Evolutionary conservation across 2,113 vertebrate genomes (phyloP).

Genomic region (Vulpes ferrilata): DNA sequence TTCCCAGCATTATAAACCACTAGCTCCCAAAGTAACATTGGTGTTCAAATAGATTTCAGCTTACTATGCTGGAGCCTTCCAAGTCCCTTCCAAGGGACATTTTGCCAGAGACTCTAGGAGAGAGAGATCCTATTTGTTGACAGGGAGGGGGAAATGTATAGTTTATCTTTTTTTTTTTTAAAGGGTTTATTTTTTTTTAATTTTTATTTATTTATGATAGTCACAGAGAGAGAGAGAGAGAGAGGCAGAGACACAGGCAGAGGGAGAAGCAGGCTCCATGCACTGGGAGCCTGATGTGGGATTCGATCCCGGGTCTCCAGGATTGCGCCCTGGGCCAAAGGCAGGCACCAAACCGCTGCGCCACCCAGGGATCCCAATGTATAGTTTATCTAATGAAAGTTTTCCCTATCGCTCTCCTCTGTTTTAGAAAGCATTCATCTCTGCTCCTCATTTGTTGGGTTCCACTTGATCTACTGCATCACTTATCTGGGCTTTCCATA

Average conservation of each 20-base stretch:
- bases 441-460: neutral
- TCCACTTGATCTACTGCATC: conserved; percentile 1
- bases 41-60: conserved; percentile 61
- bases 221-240: too few species aligned
- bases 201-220: too few species aligned
- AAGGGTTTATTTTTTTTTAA: too few species aligned
- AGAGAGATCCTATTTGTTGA: conserved; percentile 66
- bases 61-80: neutral
- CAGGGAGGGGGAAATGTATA: neutral
- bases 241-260: too few species aligned
- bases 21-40: conserved; percentile 64
- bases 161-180: neutral
- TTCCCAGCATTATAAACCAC: conserved; percentile 52
- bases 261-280: too few species aligned
- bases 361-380: neutral
- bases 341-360: too few species aligned
- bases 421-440: conserved; percentile 48
- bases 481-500: conserved; percentile 1
- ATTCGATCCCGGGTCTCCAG: too few species aligned
- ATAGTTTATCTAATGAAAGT: conserved; percentile 17
- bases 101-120: neutral
- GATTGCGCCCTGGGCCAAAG: too few species aligned
- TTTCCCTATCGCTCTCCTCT: conserved; percentile 1
- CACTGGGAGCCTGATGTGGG: too few species aligned
- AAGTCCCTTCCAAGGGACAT: neutral